Base-by-base conservation (phyloP, 1,140 invertebrate species). In the Trichogramma pretiosum region DNA sequence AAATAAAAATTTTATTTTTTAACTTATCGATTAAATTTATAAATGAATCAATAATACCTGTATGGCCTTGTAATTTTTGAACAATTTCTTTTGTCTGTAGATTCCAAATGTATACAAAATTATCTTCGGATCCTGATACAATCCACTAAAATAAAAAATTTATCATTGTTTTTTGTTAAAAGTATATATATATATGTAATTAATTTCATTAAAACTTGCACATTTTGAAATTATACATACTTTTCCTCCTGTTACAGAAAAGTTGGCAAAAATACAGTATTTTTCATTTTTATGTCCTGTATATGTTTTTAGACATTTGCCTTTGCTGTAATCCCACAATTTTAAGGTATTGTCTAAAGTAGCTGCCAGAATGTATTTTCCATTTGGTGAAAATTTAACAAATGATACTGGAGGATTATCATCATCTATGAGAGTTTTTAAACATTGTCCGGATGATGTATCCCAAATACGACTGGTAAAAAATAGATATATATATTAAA, bases 211-310 rank as follows among this genome's bases (percentile, higher is more conserved):
- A 14, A 35, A 35, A 35, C 7, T 35, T 35, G n/a, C 26, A 30
- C 26, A 30, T n/a, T 8, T 16, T n/a, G 10, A n/a, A 34, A 34
- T n/a, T 18, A 14, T 33, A 45, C 43, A 67, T 69, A 92, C 91
- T 81, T 98, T 99, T 68, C 95, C 96, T 50, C 96, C 97, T 35
- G 97, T 99, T 3, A 99, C 94, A 41, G 95, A 99, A 69, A 99
- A 99, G 73, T 99, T 99, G 18, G 97, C 95, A 74, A 99, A 99
- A 67, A 99, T 96, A 68, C 97, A 99, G 72, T 98, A 99, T 69
- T 99, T 99, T 73, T 98, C 93, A 75, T 99, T 99, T 67, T 89
- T 90, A 68, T 99, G 97, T 1, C 95, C 95, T 1, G 85, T 89
- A 58, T 99, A 99, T 0, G 92, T 96, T 76, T 99, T 99, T 14